These are phyloP conservation scores for Plectropomus leopardus DNA, from an alignment of 2,113 vertebrate genomes.

Conservation along the genomic window DNA sequence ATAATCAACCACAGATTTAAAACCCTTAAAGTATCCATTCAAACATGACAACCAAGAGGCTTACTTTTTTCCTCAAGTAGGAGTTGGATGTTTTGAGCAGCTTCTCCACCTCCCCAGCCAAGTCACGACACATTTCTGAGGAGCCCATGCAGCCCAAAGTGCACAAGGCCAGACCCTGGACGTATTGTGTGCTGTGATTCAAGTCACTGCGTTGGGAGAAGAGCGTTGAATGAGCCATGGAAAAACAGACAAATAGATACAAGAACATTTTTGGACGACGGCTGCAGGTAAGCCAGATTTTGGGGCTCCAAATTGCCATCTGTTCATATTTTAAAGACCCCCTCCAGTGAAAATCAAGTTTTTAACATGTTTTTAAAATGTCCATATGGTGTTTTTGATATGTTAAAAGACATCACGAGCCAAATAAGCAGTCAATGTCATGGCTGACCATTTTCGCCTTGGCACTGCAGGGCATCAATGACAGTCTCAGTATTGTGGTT, in stretches of 20 bases:
- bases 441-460: too few relatives aligned
- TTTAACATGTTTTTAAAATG: too few relatives aligned
- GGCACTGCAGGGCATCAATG: too few relatives aligned
- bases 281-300: neutral
- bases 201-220: conserved; percentile 91
- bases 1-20: neutral
- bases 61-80: conserved; percentile 99
- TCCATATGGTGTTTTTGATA: too few relatives aligned
- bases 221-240: conserved; percentile 23
- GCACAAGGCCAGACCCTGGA: conserved; percentile 97
- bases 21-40: neutral
- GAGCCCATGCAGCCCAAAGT: conserved; percentile 99
- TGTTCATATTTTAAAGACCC: too few relatives aligned
- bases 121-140: conserved; percentile 99
- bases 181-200: conserved; percentile 99
- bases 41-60: conserved; percentile 4
- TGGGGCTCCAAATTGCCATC: too few relatives aligned
- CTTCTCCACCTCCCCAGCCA: conserved; percentile 98
- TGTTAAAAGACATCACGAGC: too few relatives aligned
- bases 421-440: too few relatives aligned
- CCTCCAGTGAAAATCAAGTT: too few relatives aligned
- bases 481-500: too few relatives aligned
- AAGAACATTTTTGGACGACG: neutral
- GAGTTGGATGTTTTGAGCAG: conserved; percentile 99
- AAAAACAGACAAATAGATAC: neutral